Evolutionary conservation across 2,113 vertebrate genomes (phyloP), one percentile per base, ranked within the genome.

Genomic region (Poecile atricapillus): DNA sequence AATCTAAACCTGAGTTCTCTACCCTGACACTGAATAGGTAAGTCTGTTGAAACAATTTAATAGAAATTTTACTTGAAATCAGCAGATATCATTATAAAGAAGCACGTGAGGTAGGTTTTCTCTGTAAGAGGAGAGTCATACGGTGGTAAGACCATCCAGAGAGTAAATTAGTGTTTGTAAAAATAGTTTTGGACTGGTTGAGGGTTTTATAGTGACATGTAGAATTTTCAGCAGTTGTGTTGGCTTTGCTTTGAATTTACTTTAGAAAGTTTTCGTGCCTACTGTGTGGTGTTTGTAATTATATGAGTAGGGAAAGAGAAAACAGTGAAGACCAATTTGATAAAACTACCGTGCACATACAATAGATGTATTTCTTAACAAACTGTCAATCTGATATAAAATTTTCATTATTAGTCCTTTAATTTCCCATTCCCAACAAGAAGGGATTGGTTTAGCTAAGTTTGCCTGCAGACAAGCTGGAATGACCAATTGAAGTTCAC

Each of bases 191-290:
- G 53, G 43, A 67, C 30, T 31, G 19, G 4, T 77, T 88, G 79
- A 86, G 55, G 46, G 41, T 90, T 95, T 60, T 86, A 20, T 37
- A 83, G 79, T 22, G 39, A 75, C 14, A 4, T 53, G 7, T 75
- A 88, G 71, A 88, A 85, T 96, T 88, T 63, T 80, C 71, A 77
- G 71, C 87, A 53, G 46, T 83, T 90, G 27, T 33, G 35, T 73
- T 93, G 46, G 37, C 50, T 80, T 94, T 87, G 58, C 70, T 93
- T 95, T 77, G 75, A 77, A 90, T 87, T 93, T 67, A 58, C 50
- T 74, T 39, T 30, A 21, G 55, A 31, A 85, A 74, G 46, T 91
- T 92, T 77, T 69, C 47, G 52, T 76, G 44, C 86, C 37, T 65
- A 2, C 58, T 71, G 47, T 77, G 62, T 96, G 65, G 67, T 93